Base-by-base conservation (phyloP, 2,797 vertebrate species). In the Saguinus oedipus region DNA sequence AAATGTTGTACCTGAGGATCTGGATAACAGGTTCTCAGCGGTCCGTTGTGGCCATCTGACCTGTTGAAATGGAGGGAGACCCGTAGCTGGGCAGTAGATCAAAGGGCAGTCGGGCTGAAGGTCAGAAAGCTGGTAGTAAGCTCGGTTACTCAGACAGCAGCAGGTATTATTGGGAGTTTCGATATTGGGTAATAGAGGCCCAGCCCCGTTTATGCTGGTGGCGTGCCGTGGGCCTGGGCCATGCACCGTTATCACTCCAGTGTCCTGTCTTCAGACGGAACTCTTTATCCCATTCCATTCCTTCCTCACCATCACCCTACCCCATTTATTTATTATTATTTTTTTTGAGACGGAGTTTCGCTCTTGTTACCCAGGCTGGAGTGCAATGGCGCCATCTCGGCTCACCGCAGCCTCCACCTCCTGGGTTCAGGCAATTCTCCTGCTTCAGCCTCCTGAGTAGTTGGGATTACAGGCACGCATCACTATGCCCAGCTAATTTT, bases 181-280 rank as follows among this genome's bases (percentile, higher is more conserved):
- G 7, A 68, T 68, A 68, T 0, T n/a, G 64, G 7, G 42, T 24
- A 2, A 7, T 0, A 0, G 59, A 61, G 33, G 24, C 44, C 30
- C 53, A 44, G 20, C 9, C 33, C 46, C 7, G 0, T 13, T 15
- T 17, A n/a, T 44, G 57, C 39, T 20, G 19, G 19, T 5, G 0
- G 9, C 6, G 2, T 8, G 4, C 24, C 1, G 14, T 44, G 36
- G 70, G 48, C 14, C 48, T 0, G 7, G 59, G 7, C 33, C n/a
- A 2, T 14, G 7, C 30, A 9, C 15, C 0, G 0, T 24, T 39
- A 2, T 30, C 42, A 27, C 7, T 44, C 53, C 1, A 2, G 74
- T 50, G 42, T 42, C 39, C 57, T 76, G 13, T 50, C 68, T 74
- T 72, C 11, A 33, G 14, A 36, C 7, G 4, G 24, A 84, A 27